phyloP scores from a whole-genome alignment of 2,113 vertebrate species.

The Albula goreensis region DNA sequence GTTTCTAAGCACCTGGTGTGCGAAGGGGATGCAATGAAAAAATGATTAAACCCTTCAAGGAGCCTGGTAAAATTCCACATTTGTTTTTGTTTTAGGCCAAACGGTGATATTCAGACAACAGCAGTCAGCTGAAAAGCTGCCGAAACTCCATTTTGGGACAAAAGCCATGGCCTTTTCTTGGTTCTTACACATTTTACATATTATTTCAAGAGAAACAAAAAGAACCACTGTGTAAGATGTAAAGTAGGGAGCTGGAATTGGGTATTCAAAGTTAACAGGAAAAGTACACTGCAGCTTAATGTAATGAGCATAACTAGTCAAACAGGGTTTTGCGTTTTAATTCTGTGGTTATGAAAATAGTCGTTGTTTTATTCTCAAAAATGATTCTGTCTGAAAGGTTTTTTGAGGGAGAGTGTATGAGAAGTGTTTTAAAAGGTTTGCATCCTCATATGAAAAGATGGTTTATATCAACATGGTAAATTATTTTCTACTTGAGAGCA shows the following conservation, averaged over 20 bases:
- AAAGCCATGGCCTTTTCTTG: background rate
- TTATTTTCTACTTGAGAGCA: too few relatives aligned
- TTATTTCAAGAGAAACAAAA: background rate
- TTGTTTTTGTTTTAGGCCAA: background rate
- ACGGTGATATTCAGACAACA: background rate
- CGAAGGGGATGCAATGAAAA: conserved; percentile 39
- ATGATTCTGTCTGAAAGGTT: too few relatives aligned
- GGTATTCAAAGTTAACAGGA: background rate
- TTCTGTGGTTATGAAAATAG: too few relatives aligned
- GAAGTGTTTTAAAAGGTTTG: too few relatives aligned
- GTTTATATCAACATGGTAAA: too few relatives aligned
- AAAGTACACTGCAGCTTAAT: background rate
- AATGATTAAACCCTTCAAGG: background rate
- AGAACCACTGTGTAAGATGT: background rate
- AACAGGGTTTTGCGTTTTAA: too few relatives aligned
- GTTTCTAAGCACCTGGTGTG: conserved; percentile 50
- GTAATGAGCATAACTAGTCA: too few relatives aligned
- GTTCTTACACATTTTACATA: background rate
- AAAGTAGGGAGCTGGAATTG: background rate
- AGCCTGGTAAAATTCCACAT: background rate
- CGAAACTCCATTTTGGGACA: background rate
- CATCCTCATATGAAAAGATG: too few relatives aligned
- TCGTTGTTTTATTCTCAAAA: too few relatives aligned
- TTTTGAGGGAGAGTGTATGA: too few relatives aligned
- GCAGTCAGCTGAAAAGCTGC: background rate